Evolutionary conservation across 2,888 invertebrate genomes (phyloP), one percentile per base, ranked within the genome.

Genomic region (Lithosia quadra): DNA sequence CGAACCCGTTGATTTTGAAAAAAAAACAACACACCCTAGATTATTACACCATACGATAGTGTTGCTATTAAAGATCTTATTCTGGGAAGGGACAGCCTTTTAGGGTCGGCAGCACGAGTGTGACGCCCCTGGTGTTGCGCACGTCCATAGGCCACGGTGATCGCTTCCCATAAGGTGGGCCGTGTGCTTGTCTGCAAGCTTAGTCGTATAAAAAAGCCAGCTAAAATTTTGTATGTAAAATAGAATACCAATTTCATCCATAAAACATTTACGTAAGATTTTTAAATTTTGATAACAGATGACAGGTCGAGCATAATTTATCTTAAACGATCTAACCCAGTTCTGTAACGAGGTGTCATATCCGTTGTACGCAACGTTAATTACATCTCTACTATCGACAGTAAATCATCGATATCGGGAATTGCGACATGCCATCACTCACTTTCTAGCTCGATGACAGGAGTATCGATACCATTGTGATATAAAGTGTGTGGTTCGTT

Each of bases 291-390:
- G n/a, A 49, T n/a, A 49, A 9, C n/a, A 9, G 1, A 56, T 10
- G 22, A 22, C 39, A 9, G 24, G 36, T 60, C 8, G 15, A 22
- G 22, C 18, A 60, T 53, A 59, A 59, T 59, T 60, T 49, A 65
- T 65, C 59, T 59, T 69, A 67, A 64, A 67, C 59, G 59, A 49
- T 34, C 56, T 69, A 53, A 71, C 71, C 75, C 28, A 73, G 64
- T 69, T 68, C n/a, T 33, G 2, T 67, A 67, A 73, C 61, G 71
- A 72, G 78, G 78, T 78, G 72, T 58, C 75, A 65, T 73, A 64
- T 67, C 75, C 69, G 57, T 56, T 39, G 53, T 49, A 56, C 61
- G 61, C 33, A 56, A 62, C 53, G 56, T 67, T 73, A 77, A 69
- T 71, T 71, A 70, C 71, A 69, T 71, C 53, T 74, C 39, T 63